These are phyloP conservation scores for Chymomyza fuscimana DNA, from an alignment of 2,888 invertebrate genomes.

Conservation along the genomic window DNA sequence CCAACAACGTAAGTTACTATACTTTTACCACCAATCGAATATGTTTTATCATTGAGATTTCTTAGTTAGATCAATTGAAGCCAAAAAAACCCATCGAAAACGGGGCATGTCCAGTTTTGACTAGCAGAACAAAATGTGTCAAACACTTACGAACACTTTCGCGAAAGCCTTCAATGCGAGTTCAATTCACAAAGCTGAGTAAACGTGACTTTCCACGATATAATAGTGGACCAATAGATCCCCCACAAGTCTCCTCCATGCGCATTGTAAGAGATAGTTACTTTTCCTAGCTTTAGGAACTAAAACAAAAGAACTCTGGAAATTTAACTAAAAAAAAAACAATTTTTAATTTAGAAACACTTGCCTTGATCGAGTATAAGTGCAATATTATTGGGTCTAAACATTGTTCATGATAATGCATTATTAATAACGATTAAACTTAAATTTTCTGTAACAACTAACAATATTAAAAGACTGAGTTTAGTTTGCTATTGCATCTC, in stretches of 20 bases:
- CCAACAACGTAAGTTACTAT: constrained; percentile 37
- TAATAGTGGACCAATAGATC: constrained; percentile 58
- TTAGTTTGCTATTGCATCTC: constrained; percentile 7
- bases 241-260: constrained; percentile 72
- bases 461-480: constrained; percentile 34
- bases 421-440: constrained; percentile 31
- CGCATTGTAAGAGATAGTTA: constrained; percentile 76
- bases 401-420: constrained; percentile 8
- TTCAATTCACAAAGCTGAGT: not conserved
- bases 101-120: not conserved
- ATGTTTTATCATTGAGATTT: not conserved
- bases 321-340: not conserved
- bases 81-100: not conserved
- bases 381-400: constrained; percentile 15
- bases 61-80: not conserved
- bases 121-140: no score
- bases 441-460: constrained; percentile 44
- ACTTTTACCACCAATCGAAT: not conserved
- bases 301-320: not conserved
- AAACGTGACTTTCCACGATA: constrained; percentile 19
- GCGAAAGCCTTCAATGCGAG: not conserved
- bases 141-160: no score
- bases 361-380: constrained; percentile 50
- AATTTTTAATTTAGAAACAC: constrained; percentile 16
- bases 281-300: constrained; percentile 62